These are phyloP conservation scores for Spodoptera picta DNA, from an alignment of 2,888 invertebrate species.

Conservation along the genomic window DNA sequence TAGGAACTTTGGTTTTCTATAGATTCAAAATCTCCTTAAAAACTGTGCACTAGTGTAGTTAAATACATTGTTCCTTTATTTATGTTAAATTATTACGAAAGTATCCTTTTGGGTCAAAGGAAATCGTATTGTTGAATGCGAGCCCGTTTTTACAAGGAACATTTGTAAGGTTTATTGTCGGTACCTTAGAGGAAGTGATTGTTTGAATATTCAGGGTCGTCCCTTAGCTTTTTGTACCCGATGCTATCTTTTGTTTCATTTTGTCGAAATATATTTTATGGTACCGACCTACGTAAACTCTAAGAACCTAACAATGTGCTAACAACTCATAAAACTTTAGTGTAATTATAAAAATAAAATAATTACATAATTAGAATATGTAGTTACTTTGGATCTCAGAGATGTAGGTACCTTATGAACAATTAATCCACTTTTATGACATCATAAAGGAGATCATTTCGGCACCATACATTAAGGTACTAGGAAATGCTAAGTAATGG, in stretches of 20 bases:
- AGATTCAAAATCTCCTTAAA: neutral
- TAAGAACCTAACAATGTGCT: neutral
- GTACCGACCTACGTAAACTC: neutral
- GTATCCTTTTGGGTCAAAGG: conserved; percentile 55
- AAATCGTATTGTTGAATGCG: conserved; percentile 55
- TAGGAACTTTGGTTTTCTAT: no score
- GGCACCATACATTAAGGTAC: no score
- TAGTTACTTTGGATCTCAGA: no score
- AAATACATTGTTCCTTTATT: conserved; percentile 47
- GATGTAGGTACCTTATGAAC: no score
- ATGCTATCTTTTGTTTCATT: conserved; percentile 25
- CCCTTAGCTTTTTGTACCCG: conserved; percentile 33
- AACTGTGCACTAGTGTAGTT: conserved; percentile 51
- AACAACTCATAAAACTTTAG: no score
- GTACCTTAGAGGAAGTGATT: conserved; percentile 42
- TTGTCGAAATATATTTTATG: conserved; percentile 10
- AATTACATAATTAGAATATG: no score
- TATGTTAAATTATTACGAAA: conserved; percentile 55
- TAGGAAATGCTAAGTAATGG: no score
- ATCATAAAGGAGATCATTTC: no score
- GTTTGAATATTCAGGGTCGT: conserved; percentile 45
- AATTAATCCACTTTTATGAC: no score
- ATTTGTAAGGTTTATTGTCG: conserved; percentile 45
- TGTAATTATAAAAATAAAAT: no score
- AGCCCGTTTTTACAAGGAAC: conserved; percentile 43